These are phyloP conservation scores for Columba livia DNA, from an alignment of 2,113 vertebrate genomes.

Conservation along the genomic window DNA sequence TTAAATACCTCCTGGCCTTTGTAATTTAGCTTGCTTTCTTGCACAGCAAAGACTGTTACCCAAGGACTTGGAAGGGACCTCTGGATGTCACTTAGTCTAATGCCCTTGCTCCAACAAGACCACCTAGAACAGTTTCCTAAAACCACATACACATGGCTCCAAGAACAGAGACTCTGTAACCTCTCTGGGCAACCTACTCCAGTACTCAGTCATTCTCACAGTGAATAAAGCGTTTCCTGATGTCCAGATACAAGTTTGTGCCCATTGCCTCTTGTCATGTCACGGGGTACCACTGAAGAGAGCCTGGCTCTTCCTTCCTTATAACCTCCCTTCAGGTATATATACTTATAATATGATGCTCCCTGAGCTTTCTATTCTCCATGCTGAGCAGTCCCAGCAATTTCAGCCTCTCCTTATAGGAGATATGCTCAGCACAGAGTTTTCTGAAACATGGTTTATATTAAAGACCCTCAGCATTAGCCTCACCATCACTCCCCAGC, in stretches of 20 bases:
- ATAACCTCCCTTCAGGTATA: not conserved
- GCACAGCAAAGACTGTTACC: not conserved
- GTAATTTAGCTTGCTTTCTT: not conserved
- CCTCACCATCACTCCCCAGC: not conserved
- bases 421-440: not conserved
- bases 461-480: not conserved
- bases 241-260: too few relatives aligned
- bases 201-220: not conserved
- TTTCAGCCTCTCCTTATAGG: fast-evolving
- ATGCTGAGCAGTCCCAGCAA: fast-evolving
- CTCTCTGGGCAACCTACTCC: not conserved
- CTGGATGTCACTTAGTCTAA: not conserved
- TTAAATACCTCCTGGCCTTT: not conserved
- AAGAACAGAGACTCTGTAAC: fast-evolving
- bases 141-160: fast-evolving
- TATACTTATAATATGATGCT: not conserved
- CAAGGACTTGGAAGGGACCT: not conserved
- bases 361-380: not conserved
- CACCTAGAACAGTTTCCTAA: not conserved
- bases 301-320: not conserved
- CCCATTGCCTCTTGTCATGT: not conserved
- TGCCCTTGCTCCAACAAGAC: not conserved
- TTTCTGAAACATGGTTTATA: fast-evolving
- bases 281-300: too few relatives aligned
- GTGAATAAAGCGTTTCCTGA: not conserved